Evolutionary conservation across 2,113 vertebrate species (phyloP).

Genomic region (Calidris pugnax): DNA sequence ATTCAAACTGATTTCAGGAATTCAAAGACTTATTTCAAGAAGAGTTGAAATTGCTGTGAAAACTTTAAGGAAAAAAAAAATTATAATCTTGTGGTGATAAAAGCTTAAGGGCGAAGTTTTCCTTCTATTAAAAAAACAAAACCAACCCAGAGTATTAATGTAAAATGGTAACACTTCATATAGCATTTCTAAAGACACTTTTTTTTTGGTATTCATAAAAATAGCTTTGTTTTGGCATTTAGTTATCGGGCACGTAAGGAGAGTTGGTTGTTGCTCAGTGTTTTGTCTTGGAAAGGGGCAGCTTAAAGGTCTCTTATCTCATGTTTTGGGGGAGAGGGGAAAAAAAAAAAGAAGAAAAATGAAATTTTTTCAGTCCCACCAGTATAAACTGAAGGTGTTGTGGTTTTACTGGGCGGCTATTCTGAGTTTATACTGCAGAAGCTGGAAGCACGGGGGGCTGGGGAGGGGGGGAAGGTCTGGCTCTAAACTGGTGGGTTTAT

Average conservation of each 20-base stretch:
- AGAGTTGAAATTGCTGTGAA: conserved; percentile 12
- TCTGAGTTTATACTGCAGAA: background rate
- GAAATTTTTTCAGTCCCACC: background rate
- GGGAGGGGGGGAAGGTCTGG: background rate
- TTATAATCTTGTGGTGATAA: background rate
- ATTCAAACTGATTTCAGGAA: conserved; percentile 44
- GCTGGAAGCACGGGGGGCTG: background rate
- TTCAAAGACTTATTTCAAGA: background rate
- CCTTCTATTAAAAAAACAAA: background rate
- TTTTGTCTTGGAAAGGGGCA: background rate
- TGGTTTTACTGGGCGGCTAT: accelerated
- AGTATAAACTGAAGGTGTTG: background rate
- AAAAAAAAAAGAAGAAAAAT: background rate
- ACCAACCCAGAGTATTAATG: background rate
- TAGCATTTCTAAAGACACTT: background rate
- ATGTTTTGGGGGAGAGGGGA: background rate
- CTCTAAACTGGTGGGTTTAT: accelerated
- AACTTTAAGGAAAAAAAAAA: background rate
- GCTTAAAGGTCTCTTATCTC: background rate
- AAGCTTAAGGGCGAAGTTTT: background rate
- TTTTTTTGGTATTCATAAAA: background rate
- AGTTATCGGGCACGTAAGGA: background rate
- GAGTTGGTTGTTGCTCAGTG: background rate
- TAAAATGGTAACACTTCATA: background rate
- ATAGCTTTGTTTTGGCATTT: background rate